These are phyloP conservation scores for Drosophila putrida DNA, from an alignment of 2,888 invertebrate genomes.

Conservation along the genomic window DNA sequence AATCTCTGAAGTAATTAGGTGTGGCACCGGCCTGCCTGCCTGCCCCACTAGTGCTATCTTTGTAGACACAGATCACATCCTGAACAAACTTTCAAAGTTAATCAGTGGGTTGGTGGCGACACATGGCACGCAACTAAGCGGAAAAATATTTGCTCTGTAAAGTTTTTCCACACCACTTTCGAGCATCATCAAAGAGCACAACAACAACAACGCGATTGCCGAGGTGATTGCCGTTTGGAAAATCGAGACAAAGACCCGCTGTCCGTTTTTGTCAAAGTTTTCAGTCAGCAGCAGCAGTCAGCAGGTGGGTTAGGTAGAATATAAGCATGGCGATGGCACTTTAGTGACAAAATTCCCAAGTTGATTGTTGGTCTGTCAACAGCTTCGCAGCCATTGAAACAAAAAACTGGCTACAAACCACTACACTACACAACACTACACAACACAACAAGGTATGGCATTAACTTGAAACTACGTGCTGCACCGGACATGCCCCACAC, in stretches of 20 bases:
- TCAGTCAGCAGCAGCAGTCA: too few relatives aligned
- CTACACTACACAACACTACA: constrained; percentile 44
- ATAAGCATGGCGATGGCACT: constrained; percentile 67
- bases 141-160: constrained; percentile 74
- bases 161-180: constrained; percentile 45
- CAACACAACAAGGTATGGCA: constrained; percentile 35
- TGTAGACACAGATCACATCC: constrained; percentile 46
- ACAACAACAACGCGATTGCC: too few relatives aligned
- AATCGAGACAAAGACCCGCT: constrained; percentile 60
- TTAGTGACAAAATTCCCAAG: constrained; percentile 80
- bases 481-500: constrained; percentile 45
- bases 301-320: constrained; percentile 49
- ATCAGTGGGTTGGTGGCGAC: constrained; percentile 71
- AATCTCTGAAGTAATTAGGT: constrained; percentile 76
- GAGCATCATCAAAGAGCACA: constrained; percentile 68
- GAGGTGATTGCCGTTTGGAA: constrained; percentile 74
- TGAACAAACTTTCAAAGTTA: constrained; percentile 70
- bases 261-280: constrained; percentile 65
- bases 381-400: constrained; percentile 69
- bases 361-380: constrained; percentile 82
- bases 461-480: constrained; percentile 66
- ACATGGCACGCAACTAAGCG: constrained; percentile 80
- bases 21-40: constrained; percentile 35
- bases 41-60: not conserved
- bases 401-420: constrained; percentile 66